Evolutionary conservation across 2,888 invertebrate genomes (phyloP).

Genomic region (Chirona hameri): DNA sequence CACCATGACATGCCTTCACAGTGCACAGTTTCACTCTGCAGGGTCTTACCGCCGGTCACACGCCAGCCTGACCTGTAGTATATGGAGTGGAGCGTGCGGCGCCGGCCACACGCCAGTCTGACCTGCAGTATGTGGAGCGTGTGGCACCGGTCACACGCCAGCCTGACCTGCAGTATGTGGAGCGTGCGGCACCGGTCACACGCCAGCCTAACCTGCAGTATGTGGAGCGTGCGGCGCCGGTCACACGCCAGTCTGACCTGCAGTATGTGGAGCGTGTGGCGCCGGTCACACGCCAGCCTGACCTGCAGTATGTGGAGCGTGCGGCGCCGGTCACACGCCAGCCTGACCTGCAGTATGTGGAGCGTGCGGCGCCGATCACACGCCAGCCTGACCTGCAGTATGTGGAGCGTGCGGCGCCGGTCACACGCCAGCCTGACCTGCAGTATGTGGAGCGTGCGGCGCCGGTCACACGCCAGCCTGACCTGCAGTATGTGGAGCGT

Average conservation of each 20-base stretch:
- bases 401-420: background rate
- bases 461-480: no score
- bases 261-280: background rate
- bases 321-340: no score
- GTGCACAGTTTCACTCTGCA: no score
- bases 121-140: background rate
- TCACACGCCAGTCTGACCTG: background rate
- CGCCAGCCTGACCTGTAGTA: background rate
- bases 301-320: background rate
- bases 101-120: no score
- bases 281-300: no score
- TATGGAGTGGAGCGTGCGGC: background rate
- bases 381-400: background rate
- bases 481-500: background rate
- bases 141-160: no score
- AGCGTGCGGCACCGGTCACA: conserved; percentile 3
- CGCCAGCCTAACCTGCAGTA: background rate
- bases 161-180: background rate
- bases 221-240: background rate
- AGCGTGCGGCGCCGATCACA: no score
- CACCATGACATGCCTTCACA: no score
- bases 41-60: no score
- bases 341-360: background rate
- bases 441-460: background rate
- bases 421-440: background rate